These are phyloP conservation scores for Cygnus olor DNA, from an alignment of 2,797 vertebrate species.

Conservation along the genomic window DNA sequence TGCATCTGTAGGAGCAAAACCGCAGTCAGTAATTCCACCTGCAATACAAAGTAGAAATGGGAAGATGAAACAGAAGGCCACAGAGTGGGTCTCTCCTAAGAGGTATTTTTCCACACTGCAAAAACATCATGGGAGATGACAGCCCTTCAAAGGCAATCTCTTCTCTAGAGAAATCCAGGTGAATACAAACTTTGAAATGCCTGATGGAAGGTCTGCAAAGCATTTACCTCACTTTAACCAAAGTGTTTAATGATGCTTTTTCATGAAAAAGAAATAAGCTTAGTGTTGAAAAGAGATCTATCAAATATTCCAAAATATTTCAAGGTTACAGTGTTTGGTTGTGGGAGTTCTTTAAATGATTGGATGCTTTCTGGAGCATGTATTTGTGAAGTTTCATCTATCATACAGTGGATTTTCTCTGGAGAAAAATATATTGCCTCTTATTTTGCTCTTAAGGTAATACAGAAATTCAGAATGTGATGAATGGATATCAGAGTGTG, in stretches of 20 bases:
- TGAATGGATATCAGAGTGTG: background rate
- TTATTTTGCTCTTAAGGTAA: slow-evolving; percentile 38
- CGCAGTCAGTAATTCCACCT: background rate
- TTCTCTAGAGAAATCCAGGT: background rate
- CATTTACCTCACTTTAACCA: background rate
- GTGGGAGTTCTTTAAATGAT: slow-evolving; percentile 59
- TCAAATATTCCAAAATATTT: slow-evolving; percentile 56
- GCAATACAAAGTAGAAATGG: background rate
- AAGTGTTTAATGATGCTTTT: background rate
- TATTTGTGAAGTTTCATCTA: slow-evolving; percentile 57
- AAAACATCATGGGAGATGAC: background rate
- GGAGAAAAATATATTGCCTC: slow-evolving; percentile 44
- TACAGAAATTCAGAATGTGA: slow-evolving; percentile 23
- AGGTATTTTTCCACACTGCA: background rate
- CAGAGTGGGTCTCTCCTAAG: background rate
- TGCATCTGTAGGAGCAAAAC: background rate
- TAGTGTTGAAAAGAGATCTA: background rate
- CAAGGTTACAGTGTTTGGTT: slow-evolving; percentile 15
- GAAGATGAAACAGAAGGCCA: background rate
- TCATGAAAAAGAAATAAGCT: background rate
- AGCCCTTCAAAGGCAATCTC: background rate
- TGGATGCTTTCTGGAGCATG: slow-evolving; percentile 49
- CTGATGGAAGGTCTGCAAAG: background rate
- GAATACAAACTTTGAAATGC: background rate
- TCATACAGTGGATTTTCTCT: slow-evolving; percentile 48